Evolutionary conservation across 2,113 vertebrate species (phyloP), one percentile per base, ranked within the genome.

Genomic region (Canis aureus): DNA sequence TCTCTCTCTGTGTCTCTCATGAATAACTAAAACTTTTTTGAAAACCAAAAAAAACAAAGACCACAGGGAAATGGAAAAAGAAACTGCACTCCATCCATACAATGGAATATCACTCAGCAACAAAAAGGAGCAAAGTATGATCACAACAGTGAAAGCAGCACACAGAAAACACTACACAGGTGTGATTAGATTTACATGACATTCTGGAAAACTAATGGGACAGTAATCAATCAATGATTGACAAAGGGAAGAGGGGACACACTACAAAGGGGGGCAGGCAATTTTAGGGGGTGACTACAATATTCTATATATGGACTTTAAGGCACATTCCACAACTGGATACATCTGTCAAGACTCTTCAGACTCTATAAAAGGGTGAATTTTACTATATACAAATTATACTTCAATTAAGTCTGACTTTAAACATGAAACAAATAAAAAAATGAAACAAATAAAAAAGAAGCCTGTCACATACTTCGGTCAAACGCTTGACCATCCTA

Each of bases 401-500:
- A 66, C 23, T 29, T 78, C 55, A 79, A 35, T 71, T n/a, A 80
- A 84, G 25, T 9, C 12, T 67, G 55, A 93, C 15, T 55, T 87
- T 29, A 32, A 97, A 90, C 96, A 78, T 16, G 43, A 92, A 43
- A 43, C 43, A 43, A 43, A 6, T 43, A 69, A 69, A 69, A 35
- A 69, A 67, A 35, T 35, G 8, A 67, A 67, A 32, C 32, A 32
- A 97, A 92, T 96, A 76, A 12, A 66, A 92, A 83, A 89, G 35
- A 89, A 59, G 38, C 62, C 32, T 69, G 20, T 49, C 32, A 91
- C 15, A 19, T 64, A 81, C 38, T 71, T 89, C 62, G 43, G 43
- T 43, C 32, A 95, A 87, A n/a, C 67, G 85, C 91, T 17, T 89
- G 5, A 80, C 25, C 19, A 8, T 83, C 16, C n/a, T 38, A n/a